Conservation (phyloP, 2,888 invertebrate species). For the Bellardia bayeri region DNA sequence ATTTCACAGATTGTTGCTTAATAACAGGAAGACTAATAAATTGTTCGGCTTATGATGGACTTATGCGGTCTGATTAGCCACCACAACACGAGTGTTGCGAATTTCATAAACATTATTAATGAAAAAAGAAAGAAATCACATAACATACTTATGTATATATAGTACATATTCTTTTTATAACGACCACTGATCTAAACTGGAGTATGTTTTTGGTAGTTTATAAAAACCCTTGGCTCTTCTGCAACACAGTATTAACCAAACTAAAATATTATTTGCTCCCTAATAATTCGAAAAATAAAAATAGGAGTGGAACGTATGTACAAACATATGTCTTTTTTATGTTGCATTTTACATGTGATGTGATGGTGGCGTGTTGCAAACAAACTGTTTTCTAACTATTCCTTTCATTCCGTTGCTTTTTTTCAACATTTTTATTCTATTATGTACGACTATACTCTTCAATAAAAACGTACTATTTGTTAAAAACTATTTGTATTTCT, state of each 20-base stretch:
- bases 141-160: no score
- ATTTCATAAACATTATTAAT: no score
- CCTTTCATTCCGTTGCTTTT: not conserved
- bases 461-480: not conserved
- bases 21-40: no score
- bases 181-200: no score
- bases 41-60: no score
- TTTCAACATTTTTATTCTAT: conserved; percentile 29
- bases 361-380: conserved; percentile 31
- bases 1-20: no score
- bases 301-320: not conserved
- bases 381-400: conserved; percentile 10
- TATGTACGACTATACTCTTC: not conserved
- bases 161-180: no score
- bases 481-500: conserved; percentile 11
- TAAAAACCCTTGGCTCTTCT: not conserved
- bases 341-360: conserved; percentile 49
- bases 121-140: no score
- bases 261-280: not conserved
- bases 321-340: not conserved
- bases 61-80: no score
- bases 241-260: not conserved
- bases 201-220: no score
- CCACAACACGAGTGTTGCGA: no score
- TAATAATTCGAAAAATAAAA: not conserved